A percentile compares a stretch with the other conserved stretches of the same genome.
Conservation (phyloP, 1,140 invertebrate genomes). For the Cyrtorhinus lividipennis region DNA sequence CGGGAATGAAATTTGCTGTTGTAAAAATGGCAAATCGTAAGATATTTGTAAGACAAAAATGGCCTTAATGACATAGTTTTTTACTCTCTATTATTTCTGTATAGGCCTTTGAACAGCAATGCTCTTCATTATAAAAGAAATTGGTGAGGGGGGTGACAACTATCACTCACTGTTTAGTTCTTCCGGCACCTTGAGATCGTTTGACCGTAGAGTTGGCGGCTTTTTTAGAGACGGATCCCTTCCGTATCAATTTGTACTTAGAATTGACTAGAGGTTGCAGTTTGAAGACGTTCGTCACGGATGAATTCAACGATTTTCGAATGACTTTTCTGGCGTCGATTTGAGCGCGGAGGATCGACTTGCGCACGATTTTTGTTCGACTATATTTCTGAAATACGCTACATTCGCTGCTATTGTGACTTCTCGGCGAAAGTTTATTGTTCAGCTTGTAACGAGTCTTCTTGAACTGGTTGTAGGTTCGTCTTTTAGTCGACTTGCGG, state of each 20-base stretch:
- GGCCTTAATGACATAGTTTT: too few species aligned
- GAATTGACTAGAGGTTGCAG: background rate
- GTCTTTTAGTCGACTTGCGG: background rate
- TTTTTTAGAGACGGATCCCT: background rate
- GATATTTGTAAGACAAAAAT: too few species aligned
- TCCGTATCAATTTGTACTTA: background rate
- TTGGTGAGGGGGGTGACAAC: too few species aligned
- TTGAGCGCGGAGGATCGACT: slow-evolving; percentile 4
- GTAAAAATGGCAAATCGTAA: too few species aligned
- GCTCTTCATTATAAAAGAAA: too few species aligned
- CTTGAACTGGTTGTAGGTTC: background rate
- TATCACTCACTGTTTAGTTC: background rate
- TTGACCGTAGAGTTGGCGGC: background rate
- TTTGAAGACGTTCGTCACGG: background rate
- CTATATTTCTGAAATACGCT: background rate
- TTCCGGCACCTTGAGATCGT: background rate
- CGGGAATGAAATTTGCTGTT: too few species aligned
- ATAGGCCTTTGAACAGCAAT: too few species aligned
- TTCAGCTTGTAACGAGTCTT: background rate
- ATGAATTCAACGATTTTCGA: background rate
- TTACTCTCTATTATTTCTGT: too few species aligned
- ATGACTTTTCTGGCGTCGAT: slow-evolving; percentile 2
- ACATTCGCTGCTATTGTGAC: background rate
- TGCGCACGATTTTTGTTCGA: background rate
- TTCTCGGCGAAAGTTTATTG: background rate